These are phyloP conservation scores for Cyrtonyx montezumae DNA, from an alignment of 2,113 vertebrate species.

Conservation along the genomic window DNA sequence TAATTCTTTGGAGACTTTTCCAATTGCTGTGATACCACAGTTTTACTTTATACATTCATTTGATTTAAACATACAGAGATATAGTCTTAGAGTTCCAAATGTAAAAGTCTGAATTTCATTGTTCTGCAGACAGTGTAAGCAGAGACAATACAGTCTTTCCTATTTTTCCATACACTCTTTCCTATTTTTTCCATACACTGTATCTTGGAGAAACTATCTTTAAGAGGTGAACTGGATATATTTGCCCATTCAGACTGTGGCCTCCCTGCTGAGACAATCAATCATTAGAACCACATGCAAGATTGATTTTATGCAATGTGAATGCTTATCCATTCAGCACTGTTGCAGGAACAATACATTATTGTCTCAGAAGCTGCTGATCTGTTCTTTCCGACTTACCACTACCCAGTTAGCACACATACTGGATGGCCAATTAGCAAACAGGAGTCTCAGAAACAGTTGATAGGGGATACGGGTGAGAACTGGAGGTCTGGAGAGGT, in stretches of 20 bases:
- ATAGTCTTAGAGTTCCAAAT: background rate
- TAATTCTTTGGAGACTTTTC: background rate
- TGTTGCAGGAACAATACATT: constrained; percentile 41
- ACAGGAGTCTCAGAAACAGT: background rate
- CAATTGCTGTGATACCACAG: background rate
- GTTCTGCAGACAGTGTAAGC: background rate
- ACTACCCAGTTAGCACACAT: background rate
- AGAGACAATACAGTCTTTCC: background rate
- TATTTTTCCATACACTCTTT: background rate
- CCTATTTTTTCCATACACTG: background rate
- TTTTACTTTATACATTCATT: background rate
- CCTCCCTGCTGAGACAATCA: constrained; percentile 37
- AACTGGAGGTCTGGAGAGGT: background rate
- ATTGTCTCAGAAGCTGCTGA: constrained; percentile 48
- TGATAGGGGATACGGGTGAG: background rate
- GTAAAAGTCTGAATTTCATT: background rate
- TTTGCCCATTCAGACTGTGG: constrained; percentile 6
- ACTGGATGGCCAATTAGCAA: constrained; percentile 27
- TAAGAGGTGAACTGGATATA: background rate
- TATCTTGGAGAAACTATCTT: background rate
- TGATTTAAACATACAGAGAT: background rate
- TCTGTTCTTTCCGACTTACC: constrained; percentile 38
- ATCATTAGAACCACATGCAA: constrained; percentile 31
- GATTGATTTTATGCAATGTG: constrained; percentile 51
- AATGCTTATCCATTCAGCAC: constrained; percentile 35